Percentiles rank a stretch among this genome's conserved stretches.
phyloP scores from a whole-genome alignment of 2,888 invertebrate species.

The Agonopterix alstromeriana region DNA sequence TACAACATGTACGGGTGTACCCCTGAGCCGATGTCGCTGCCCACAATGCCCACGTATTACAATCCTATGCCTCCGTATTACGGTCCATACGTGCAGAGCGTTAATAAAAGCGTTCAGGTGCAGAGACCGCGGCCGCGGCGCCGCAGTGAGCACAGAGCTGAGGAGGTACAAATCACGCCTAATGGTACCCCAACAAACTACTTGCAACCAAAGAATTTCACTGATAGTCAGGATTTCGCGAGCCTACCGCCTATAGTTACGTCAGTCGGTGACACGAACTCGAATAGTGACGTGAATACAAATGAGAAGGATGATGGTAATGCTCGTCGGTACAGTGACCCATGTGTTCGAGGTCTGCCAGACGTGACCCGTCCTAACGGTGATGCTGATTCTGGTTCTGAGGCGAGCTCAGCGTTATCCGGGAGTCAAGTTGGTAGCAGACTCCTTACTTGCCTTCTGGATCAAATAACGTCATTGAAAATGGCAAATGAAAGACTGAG shows the following conservation, averaged over 20 bases:
- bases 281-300: conserved; percentile 58
- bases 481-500: conserved; percentile 85
- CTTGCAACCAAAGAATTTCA: conserved; percentile 56
- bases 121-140: conserved; percentile 50
- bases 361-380: conserved; percentile 62
- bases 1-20: conserved; percentile 71
- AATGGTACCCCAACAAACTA: conserved; percentile 39
- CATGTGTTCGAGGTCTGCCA: conserved; percentile 75
- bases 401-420: conserved; percentile 71
- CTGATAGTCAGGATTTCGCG: conserved; percentile 74
- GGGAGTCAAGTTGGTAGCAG: conserved; percentile 75
- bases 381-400: conserved; percentile 71
- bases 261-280: conserved; percentile 65
- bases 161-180: conserved; percentile 43
- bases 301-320: conserved; percentile 73
- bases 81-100: conserved; percentile 46
- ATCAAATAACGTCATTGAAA: conserved; percentile 84
- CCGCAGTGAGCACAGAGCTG: conserved; percentile 43
- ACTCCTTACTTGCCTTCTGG: conserved; percentile 79
- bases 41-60: conserved; percentile 77
- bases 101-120: conserved; percentile 51
- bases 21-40: conserved; percentile 80
- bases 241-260: conserved; percentile 85
- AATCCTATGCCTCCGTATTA: conserved; percentile 41
- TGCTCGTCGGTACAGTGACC: conserved; percentile 81